phyloP scores from a whole-genome alignment of 2,888 invertebrate genomes.

The Timema podura region DNA sequence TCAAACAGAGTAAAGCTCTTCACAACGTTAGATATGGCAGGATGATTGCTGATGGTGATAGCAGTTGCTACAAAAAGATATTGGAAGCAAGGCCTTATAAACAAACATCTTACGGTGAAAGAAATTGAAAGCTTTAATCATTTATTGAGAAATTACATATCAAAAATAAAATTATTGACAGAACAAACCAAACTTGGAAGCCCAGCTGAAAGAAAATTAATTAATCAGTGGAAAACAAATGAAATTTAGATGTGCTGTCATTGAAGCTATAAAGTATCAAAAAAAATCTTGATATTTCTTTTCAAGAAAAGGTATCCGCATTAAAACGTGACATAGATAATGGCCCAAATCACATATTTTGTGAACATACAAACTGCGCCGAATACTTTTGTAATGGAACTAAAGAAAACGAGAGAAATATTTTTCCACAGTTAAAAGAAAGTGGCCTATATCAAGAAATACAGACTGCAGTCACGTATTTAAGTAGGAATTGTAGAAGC shows the following conservation, averaged over 20 bases:
- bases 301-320: background rate
- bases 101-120: conserved; percentile 3
- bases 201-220: background rate
- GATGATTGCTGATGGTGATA: conserved; percentile 18
- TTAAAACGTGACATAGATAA: conserved; percentile 18
- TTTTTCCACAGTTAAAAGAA: no score
- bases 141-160: conserved; percentile 1
- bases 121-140: background rate
- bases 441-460: conserved; percentile 22
- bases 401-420: no score
- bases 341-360: conserved; percentile 27
- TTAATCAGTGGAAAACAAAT: background rate
- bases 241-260: conserved; percentile 21
- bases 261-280: conserved; percentile 18
- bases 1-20: conserved; percentile 25
- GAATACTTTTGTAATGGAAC: conserved; percentile 20
- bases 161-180: conserved; percentile 15
- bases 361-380: conserved; percentile 23
- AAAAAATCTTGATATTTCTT: background rate
- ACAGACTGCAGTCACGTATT: conserved; percentile 14
- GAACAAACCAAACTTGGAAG: conserved; percentile 13
- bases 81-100: conserved; percentile 7
- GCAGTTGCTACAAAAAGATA: conserved; percentile 3
- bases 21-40: conserved; percentile 23
- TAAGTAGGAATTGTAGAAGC: conserved; percentile 20